phyloP scores from a whole-genome alignment of 2,888 invertebrate species.

The Uloborus plumipes region DNA sequence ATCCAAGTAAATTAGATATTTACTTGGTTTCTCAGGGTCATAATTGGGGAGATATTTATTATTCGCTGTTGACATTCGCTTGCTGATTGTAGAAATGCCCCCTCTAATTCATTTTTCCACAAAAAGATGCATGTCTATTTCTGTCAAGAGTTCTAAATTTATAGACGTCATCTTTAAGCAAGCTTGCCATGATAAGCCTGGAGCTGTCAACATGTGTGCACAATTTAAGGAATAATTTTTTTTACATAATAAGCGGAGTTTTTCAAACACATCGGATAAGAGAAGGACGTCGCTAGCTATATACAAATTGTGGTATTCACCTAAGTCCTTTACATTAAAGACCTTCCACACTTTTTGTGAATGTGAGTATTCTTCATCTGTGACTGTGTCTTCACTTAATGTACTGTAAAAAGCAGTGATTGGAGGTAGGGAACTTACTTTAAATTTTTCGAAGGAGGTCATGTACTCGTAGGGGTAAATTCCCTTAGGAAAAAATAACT shows the following conservation, averaged over 20 bases:
- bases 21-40: neutral
- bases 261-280: conserved; percentile 67
- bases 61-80: neutral
- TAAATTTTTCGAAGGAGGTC: neutral
- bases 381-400: conserved; percentile 30
- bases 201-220: neutral
- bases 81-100: neutral
- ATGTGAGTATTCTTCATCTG: conserved; percentile 66
- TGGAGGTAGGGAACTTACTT: conserved; percentile 66
- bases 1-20: conserved; percentile 30
- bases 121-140: neutral
- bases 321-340: conserved; percentile 65
- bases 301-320: conserved; percentile 67
- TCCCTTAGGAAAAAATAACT: neutral
- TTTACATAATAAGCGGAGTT: conserved; percentile 66
- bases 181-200: neutral
- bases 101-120: neutral
- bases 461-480: neutral
- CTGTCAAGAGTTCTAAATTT: neutral
- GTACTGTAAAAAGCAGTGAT: conserved; percentile 36
- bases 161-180: neutral
- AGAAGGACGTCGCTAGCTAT: conserved; percentile 63
- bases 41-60: neutral
- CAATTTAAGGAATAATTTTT: conserved; percentile 66
- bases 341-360: conserved; percentile 66